Evolutionary conservation across 2,797 vertebrate species (phyloP), one percentile per base, ranked within the genome.

Genomic region (Sebastes taczanowskii): DNA sequence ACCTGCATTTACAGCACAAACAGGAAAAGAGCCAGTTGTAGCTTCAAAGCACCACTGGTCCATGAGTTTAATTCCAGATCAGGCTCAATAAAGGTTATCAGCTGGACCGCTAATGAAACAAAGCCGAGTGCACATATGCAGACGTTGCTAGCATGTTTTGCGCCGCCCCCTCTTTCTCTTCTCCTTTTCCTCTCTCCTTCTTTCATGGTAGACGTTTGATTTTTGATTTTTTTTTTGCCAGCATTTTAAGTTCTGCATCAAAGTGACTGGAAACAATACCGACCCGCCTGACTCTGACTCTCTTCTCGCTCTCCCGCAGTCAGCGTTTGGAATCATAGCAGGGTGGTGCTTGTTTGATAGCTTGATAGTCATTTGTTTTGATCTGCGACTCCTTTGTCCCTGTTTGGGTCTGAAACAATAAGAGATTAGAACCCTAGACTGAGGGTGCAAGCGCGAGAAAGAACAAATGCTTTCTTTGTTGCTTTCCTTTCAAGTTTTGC

Each of bases 71-170:
- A 97, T 97, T 97, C 97, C 96, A 96, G 95, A 97, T 98, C 96
- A 95, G 96, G 95, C 96, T 96, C 97, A 97, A 98, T 98, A 97
- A 98, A 98, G 97, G 97, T 98, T 97, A 98, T 98, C 97, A 96
- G 88, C 93, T 83, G 71, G 95, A 91, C 95, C 93, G 89, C 95
- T 97, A 96, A 97, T 97, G 96, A 98, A 97, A 97, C 96, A 97
- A 97, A 97, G 94, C 94, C 89, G 80, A 92, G 94, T 94, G 94
- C 95, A 96, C 89, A 77, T 79, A 88, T 63, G 84, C 86, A 82
- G 85, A 78, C 85, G 60, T 86, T 72, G 88, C 87, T 89, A 88
- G 87, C 85, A 82, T 91, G 91, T 93, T 93, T 89, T 34, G 3
- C 82, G 34, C 84, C 74, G n/a, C 77, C 89, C 87, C 80, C 83